phyloP scores from a whole-genome alignment of 2,888 invertebrate species.

The Oscheius myriophilus region DNA sequence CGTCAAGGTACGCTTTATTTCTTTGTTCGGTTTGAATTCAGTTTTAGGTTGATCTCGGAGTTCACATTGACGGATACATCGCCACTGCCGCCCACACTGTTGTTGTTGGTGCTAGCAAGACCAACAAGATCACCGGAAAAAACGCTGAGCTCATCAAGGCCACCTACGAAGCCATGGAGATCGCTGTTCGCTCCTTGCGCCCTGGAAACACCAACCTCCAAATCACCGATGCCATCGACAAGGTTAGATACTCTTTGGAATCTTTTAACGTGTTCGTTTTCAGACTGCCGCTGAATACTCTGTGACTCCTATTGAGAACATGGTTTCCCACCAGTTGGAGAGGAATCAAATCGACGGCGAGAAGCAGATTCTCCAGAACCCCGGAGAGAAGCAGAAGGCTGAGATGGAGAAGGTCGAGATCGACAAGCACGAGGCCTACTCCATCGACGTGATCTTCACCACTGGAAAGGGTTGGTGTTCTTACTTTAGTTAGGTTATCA shows the following conservation, averaged over 20 bases:
- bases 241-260: constrained; percentile 33
- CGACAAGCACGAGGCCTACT: constrained; percentile 96
- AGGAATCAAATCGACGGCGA: constrained; percentile 85
- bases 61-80: constrained; percentile 97
- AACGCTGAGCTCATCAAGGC: constrained; percentile 94
- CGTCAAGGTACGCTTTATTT: constrained; percentile 78
- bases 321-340: constrained; percentile 82
- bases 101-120: constrained; percentile 82
- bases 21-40: not conserved
- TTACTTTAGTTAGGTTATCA: constrained; percentile 35
- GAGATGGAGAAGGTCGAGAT: constrained; percentile 92
- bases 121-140: constrained; percentile 80
- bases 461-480: constrained; percentile 87
- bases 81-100: constrained; percentile 97
- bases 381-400: constrained; percentile 84
- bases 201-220: constrained; percentile 77
- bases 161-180: constrained; percentile 93
- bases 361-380: constrained; percentile 95
- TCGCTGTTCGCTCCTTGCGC: constrained; percentile 89
- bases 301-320: constrained; percentile 94
- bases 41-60: constrained; percentile 83
- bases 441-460: constrained; percentile 95
- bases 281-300: constrained; percentile 83
- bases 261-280: constrained; percentile 71
- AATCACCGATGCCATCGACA: constrained; percentile 62